Base-by-base conservation (phyloP, 2,797 vertebrate species). In the Sarcoramphus papa region DNA sequence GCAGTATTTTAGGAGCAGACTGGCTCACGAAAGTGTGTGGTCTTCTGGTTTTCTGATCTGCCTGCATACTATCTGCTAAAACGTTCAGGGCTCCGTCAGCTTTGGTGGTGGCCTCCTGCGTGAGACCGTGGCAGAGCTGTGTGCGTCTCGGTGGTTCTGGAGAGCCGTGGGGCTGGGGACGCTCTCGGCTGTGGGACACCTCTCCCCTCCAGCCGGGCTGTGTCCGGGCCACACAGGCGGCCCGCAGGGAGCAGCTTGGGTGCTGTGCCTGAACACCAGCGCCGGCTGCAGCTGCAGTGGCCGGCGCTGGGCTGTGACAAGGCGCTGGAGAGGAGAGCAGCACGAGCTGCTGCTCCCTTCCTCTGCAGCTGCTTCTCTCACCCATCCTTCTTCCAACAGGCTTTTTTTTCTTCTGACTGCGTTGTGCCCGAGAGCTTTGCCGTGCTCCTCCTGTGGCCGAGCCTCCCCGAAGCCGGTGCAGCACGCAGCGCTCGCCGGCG, bases 361-460 rank as follows among this genome's bases (percentile, higher is more conserved):
- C 31, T 40, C 77, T 30, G 67, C 87, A 64, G 84, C 69, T 47
- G 18, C 24, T 88, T 22, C 65, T 67, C 50, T 57, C 31, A 0
- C 40, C 56, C 23, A 0, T 4, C 40, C 22, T 21, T 16, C 57
- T 45, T n/a, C 70, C 81, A 50, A 0, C 2, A 4, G 41, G 2
- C 31, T 56, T 37, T 57, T 37, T 51, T 11, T 30, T 17, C 19
- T 2, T 8, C 27, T 20, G 43, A 19, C 33, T 12, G 4, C 4
- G 0, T 21, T 0, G 0, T 9, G 50, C 35, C 18, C 0, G 0
- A 56, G 24, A 27, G 48, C 22, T 87, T 33, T 19, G 12, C 57
- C 7, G 0, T 7, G 20, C 31, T 77, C 17, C 45, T 62, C 43
- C 1, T 1, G 13, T 0, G 24, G 12, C 47, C 0, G 1, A 45